These are phyloP conservation scores for Phocoena phocoena DNA, from an alignment of 2,113 vertebrate species.

Conservation along the genomic window DNA sequence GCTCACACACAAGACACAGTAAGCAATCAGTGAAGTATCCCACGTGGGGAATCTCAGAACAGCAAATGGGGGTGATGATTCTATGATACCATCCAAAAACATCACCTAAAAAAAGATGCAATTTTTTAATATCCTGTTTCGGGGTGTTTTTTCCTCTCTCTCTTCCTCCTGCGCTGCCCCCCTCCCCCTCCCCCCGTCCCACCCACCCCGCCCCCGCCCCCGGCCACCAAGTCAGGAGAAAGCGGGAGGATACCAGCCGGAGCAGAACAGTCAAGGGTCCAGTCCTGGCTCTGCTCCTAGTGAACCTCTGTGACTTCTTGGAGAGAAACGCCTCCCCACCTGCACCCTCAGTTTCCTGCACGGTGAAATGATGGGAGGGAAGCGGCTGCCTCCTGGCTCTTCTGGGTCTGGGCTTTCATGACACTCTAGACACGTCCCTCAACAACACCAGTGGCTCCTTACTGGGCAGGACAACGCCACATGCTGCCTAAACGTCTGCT, in stretches of 20 bases:
- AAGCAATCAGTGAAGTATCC: background rate
- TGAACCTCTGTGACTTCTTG: too few relatives aligned
- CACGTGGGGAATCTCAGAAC: background rate
- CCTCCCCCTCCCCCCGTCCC: too few relatives aligned
- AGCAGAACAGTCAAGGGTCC: background rate
- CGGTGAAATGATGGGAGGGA: background rate
- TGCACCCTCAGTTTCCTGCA: background rate
- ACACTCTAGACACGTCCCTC: background rate
- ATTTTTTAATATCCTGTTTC: background rate
- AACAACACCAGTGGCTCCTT: background rate
- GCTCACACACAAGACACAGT: background rate
- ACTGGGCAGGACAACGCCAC: background rate
- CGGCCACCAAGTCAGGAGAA: too few relatives aligned
- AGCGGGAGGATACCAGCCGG: rapidly evolving
- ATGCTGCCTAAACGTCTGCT: conserved; percentile 14
- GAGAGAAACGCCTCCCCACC: background rate
- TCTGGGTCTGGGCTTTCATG: background rate
- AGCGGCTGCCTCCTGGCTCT: background rate
- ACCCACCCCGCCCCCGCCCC: too few relatives aligned
- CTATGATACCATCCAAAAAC: background rate
- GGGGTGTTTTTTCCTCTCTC: background rate
- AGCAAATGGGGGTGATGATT: background rate
- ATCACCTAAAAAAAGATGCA: background rate
- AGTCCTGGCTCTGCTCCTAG: background rate
- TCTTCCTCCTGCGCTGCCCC: background rate